Evolutionary conservation across 2,888 invertebrate species (phyloP), one percentile per base, ranked within the genome.

Genomic region (Mesorhabditis spiculigera): DNA sequence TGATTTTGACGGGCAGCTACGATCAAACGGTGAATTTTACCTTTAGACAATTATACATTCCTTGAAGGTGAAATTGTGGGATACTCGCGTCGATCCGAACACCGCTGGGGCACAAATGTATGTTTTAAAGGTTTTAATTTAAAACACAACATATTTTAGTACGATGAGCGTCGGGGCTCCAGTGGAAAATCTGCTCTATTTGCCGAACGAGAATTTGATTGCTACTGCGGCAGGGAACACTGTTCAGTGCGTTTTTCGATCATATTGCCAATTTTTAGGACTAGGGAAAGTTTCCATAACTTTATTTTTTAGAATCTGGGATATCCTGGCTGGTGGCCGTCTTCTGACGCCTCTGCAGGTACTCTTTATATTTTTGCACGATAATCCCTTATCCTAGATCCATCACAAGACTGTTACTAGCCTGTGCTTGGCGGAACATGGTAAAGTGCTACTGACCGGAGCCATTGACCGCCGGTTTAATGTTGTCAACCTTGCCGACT

Each of bases 361-460:
- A 50, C 28, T 28, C 28, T 28, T 28, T 28, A 28, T 28, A 28
- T 28, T 28, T 28, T 28, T 28, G 3, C 28, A 28, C 28, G 28
- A 28, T 28, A 28, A 28, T 28, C 28, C 28, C 28, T 50, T 13
- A 50, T 13, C n/a, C n/a, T 50, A 50, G 4, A 92, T 93, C 81
- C 97, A 98, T 87, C 94, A 95, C 87, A 97, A 97, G 89, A 94
- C 95, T 0, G 91, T 97, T 1, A 97, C 95, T 0, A 92, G 92
- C 76, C 86, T 97, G 66, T 89, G 91, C 76, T 89, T 95, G 73
- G 93, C 93, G 43, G 72, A 74, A 63, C 91, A 92, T 84, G 92
- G 92, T 43, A 91, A 91, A 76, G 90, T 93, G 82, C 89, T 97
- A 41, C 87, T 96, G 80, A 94, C 95, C 0, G 93, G 92, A 1